Evolutionary conservation across 2,797 vertebrate species (phyloP).

Genomic region (Eutrigla gurnardus): DNA sequence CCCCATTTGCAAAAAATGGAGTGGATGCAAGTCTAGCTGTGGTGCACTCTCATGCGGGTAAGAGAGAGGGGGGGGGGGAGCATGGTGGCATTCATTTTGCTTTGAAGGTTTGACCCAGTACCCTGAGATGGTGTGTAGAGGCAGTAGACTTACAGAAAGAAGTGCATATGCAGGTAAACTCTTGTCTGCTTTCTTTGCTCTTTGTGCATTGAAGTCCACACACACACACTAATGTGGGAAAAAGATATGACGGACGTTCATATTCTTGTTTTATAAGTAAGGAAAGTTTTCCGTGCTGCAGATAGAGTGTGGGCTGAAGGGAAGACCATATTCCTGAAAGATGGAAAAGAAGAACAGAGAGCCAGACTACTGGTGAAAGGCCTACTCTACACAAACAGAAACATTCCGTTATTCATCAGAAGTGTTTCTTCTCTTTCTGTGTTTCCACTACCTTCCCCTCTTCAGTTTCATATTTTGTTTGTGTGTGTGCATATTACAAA

Average conservation of each 20-base stretch:
- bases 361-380: conserved; percentile 41
- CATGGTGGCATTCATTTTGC: conserved; percentile 50
- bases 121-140: conserved; percentile 30
- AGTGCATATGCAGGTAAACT: conserved; percentile 3
- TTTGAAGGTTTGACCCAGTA: conserved; percentile 62
- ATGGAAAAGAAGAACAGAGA: conserved; percentile 51
- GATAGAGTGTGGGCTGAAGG: conserved; percentile 53
- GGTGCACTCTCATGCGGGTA: conserved; percentile 63
- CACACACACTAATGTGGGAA: conserved; percentile 27
- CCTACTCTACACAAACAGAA: conserved; percentile 26
- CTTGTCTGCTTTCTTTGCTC: conserved; percentile 19
- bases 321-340: conserved; percentile 51
- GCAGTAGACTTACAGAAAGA: conserved; percentile 35
- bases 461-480: conserved; percentile 7
- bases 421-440: not conserved
- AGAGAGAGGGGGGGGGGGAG: conserved; percentile 39
- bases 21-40: conserved; percentile 60
- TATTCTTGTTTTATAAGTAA: conserved; percentile 49
- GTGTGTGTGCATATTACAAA: not conserved
- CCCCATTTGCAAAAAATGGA: conserved; percentile 63
- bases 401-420: conserved; percentile 7
- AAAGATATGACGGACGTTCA: conserved; percentile 33
- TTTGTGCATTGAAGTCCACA: not conserved
- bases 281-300: conserved; percentile 52
- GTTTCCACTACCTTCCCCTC: not conserved